Evolutionary conservation across 2,113 vertebrate genomes (phyloP).

Genomic region (Nannospalax galili): DNA sequence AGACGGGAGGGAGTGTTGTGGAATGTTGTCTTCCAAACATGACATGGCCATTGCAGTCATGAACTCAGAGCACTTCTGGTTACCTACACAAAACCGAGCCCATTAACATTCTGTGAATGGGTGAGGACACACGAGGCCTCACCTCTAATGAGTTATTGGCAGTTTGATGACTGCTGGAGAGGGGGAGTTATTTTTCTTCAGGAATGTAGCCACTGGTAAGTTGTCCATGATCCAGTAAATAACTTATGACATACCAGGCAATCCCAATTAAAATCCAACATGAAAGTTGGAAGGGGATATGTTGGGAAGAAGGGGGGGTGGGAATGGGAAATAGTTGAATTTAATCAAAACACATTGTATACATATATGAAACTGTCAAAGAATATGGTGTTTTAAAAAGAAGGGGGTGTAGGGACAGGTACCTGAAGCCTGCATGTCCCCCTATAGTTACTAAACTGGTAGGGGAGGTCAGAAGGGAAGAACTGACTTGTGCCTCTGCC

Average conservation of each 20-base stretch:
- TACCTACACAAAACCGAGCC: neutral
- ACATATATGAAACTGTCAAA: neutral
- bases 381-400: neutral
- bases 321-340: neutral
- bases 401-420: neutral
- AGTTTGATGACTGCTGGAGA: neutral
- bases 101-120: no score
- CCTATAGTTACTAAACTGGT: conserved; percentile 79
- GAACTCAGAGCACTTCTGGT: neutral
- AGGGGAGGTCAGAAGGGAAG: conserved; percentile 82
- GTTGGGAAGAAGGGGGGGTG: no score
- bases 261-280: neutral
- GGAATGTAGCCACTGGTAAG: neutral
- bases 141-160: neutral
- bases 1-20: no score
- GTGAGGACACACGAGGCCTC: neutral
- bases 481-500: conserved; percentile 87
- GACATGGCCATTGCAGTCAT: rapidly evolving
- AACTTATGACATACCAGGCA: no score
- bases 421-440: neutral
- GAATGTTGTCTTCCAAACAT: neutral
- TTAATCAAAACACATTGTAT: neutral
- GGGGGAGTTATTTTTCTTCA: neutral
- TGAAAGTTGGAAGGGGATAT: neutral
- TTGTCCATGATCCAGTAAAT: neutral